Conservation (phyloP, 2,888 invertebrate species). For the Acanthosepion pharaonis region DNA sequence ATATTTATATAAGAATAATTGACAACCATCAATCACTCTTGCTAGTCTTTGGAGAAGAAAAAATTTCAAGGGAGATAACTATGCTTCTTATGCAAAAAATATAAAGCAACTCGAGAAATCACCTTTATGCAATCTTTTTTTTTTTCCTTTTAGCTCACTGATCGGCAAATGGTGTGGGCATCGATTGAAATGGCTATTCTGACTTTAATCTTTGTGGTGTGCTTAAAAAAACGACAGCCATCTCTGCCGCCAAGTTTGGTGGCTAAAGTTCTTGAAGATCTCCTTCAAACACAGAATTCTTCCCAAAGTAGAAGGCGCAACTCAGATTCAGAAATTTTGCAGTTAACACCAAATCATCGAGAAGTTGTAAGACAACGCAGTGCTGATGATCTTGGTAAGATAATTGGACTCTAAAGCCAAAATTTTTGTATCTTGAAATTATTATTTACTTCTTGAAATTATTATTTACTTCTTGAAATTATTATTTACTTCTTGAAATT, state of each 20-base stretch:
- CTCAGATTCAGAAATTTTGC: background rate
- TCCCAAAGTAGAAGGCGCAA: background rate
- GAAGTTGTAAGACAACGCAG: slow-evolving; percentile 39
- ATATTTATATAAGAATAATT: too few relatives aligned
- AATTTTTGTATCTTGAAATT: too few relatives aligned
- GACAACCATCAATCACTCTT: too few relatives aligned
- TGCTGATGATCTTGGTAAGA: slow-evolving; percentile 44
- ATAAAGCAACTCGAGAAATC: too few relatives aligned
- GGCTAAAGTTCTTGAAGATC: slow-evolving; percentile 38
- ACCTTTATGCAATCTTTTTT: background rate
- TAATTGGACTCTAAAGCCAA: background rate
- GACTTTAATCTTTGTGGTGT: slow-evolving; percentile 55
- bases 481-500: too few relatives aligned
- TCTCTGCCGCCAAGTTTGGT: slow-evolving; percentile 24
- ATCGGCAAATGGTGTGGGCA: slow-evolving; percentile 60
- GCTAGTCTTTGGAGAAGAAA: too few relatives aligned
- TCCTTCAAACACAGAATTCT: background rate
- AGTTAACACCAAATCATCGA: background rate
- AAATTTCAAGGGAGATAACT: too few relatives aligned
- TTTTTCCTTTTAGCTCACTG: slow-evolving; percentile 56
- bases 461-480: too few relatives aligned
- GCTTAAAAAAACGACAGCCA: slow-evolving; percentile 45
- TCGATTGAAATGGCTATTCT: slow-evolving; percentile 57
- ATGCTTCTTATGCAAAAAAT: too few relatives aligned
- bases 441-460: too few relatives aligned